phyloP scores from a whole-genome alignment of 1,140 invertebrate species.

The Lepidotrigona ventralis region DNA sequence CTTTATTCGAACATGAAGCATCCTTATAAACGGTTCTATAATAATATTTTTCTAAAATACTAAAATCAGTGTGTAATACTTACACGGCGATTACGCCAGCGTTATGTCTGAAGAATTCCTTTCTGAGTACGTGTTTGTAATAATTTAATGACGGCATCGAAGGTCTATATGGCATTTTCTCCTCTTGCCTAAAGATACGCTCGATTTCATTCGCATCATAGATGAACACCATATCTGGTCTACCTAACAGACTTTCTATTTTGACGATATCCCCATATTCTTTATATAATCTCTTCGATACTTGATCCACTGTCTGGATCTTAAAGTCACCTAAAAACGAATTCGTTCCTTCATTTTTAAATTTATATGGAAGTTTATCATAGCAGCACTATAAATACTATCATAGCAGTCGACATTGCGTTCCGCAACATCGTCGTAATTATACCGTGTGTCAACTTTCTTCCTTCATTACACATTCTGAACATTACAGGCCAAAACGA shows the following conservation, averaged over 20 bases:
- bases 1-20: too few species aligned
- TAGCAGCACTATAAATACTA: not conserved
- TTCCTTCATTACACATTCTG: not conserved
- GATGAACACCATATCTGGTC: conserved; percentile 89
- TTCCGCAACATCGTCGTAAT: not conserved
- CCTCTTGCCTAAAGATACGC: conserved; percentile 87
- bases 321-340: conserved; percentile 84
- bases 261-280: conserved; percentile 88
- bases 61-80: conserved; percentile 71
- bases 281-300: conserved; percentile 84
- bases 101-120: conserved; percentile 86
- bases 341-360: not conserved
- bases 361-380: not conserved
- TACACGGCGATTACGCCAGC: conserved; percentile 90
- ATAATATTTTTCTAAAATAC: not conserved
- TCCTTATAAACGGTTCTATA: not conserved
- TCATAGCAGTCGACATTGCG: not conserved
- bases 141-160: conserved; percentile 89
- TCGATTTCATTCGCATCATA: conserved; percentile 89
- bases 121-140: conserved; percentile 87
- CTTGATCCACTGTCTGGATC: conserved; percentile 87
- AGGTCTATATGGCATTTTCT: conserved; percentile 87
- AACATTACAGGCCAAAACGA: not conserved
- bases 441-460: not conserved
- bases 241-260: conserved; percentile 86